Evolutionary conservation across 1,140 invertebrate genomes (phyloP), one percentile per base, ranked within the genome.

Genomic region (Meloidogyne floridensis): DNA sequence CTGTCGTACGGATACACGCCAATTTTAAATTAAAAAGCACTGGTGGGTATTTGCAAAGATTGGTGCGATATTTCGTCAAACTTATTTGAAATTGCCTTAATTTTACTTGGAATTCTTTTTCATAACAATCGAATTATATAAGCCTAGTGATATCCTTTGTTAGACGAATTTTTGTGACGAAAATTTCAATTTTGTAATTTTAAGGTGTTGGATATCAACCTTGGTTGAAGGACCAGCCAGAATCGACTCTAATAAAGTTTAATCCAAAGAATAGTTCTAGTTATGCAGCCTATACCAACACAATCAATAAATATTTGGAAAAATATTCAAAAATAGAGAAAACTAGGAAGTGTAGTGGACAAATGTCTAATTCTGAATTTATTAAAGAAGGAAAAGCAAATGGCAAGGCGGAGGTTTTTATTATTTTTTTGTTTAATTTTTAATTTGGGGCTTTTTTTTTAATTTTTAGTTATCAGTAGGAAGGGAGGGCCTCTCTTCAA

Each of bases 181-280:
- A 73, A 73, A 11, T 4, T 43, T 20, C 11, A 15, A 9, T 13
- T 10, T 47, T n/a, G 2, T 13, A 51, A 43, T 51, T 84, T 90
- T 70, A 51, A 90, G 88, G 88, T 75, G 86, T 89, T 70, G 88
- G 88, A 11, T 89, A 90, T 74, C 88, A 89, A 72, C 88, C 88
- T 73, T 90, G 88, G 88, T 15, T 89, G 5, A 86, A 88, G 51
- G 84, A 85, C 43, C 86, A 88, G 70, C 88, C 88, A 7, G 88
- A 89, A 18, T 89, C 88, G 4, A 89, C 88, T 9, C 75, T 89
- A 43, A 90, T 89, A 72, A 84, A 84, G 70, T 89, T 89, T 81
- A 88, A 90, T 72, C 53, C 83, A 47, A 81, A 82, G 43, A 85
- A 89, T 59, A 56, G 72, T 0, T 32, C 76, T 18, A 83, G 84